Base-by-base conservation (phyloP, 2,113 vertebrate species). In the Calidris pygmaea region DNA sequence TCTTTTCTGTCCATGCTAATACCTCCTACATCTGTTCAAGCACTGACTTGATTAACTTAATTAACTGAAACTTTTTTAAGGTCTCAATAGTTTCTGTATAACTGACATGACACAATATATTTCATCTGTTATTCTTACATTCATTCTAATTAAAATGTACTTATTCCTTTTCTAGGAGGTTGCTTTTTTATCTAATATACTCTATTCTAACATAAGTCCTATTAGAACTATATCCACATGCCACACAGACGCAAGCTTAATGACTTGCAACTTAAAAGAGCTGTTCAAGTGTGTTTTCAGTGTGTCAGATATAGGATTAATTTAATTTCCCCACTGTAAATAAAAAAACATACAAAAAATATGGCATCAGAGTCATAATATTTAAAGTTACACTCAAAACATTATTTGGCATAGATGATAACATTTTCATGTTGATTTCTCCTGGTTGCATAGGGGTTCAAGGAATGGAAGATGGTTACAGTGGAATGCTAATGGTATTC, bases 41-140 rank as follows among this genome's bases (percentile, higher is more conserved):
- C 41, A 96, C 78, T 96, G 60, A 83, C 72, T 94, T 97, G 86
- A 96, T 94, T 96, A 90, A 86, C 39, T 96, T 96, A 96, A 97
- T 96, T 96, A 97, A 85, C 41, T 85, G 52, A 76, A 94, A 78
- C n/a, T 90, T 95, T 85, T 96, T 91, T 47, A 89, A 96, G 37
- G 32, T 32, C 23, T 97, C 60, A 84, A 43, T 68, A 75, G 34
- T 78, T 90, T 86, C 62, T 91, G 29, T 96, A 30, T 37, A 94
- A 91, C 23, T 93, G 91, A 93, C 68, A 96, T 80, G 68, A 81
- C 67, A 95, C 8, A 53, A 81, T 86, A 30, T 47, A 94, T 95
- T 95, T 96, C 29, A 85, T 94, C n/a, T 70, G 23, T 73, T 96
- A 90, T 76, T 95, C 47, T 89, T 95, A 52, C 3, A 45, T 89